A percentile compares a stretch with the other conserved stretches of the same genome.
phyloP scores from a whole-genome alignment of 2,113 vertebrate species.

The Crotalus helleri region DNA sequence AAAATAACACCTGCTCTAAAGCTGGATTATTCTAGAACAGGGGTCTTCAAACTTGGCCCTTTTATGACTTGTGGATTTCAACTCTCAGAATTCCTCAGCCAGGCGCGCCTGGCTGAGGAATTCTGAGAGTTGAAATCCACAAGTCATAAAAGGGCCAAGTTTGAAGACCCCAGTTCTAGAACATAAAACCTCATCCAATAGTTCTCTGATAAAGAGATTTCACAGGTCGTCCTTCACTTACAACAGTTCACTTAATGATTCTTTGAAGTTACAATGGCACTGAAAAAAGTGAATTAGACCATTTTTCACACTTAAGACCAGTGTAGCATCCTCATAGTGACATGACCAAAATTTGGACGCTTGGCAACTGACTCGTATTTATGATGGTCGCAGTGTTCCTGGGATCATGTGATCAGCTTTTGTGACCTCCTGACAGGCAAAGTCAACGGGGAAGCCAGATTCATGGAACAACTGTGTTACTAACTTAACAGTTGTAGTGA shows the following conservation, averaged over 20 bases:
- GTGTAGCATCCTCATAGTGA: no score
- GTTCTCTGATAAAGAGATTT: neutral
- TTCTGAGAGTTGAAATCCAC: no score
- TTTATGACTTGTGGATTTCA: no score
- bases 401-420: no score
- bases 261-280: neutral
- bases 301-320: neutral
- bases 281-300: neutral
- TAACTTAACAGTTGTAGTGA: neutral
- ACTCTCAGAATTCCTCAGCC: no score
- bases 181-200: neutral
- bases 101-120: no score
- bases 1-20: neutral
- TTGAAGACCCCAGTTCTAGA: neutral
- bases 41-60: no score
- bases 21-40: neutral
- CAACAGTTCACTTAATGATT: neutral
- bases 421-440: neutral
- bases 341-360: neutral
- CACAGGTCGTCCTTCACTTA: neutral
- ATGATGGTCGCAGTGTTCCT: neutral
- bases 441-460: neutral
- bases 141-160: no score
- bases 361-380: neutral
- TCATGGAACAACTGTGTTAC: neutral